Conservation (phyloP, 2,888 invertebrate genomes). For the Aporophyla lueneburgensis region DNA sequence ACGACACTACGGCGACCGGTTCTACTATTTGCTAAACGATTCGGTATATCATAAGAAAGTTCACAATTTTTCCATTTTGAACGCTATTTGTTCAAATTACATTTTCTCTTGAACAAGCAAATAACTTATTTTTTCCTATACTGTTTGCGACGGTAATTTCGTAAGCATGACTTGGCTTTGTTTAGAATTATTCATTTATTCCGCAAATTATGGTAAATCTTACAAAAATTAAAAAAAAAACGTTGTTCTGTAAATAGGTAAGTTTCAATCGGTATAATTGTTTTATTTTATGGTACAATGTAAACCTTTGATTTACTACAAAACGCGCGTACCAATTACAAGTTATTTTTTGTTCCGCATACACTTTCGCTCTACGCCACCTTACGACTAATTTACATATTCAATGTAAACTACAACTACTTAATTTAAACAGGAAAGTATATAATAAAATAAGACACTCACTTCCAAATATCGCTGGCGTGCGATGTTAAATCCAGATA, state of each 20-base stretch:
- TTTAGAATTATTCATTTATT: constrained; percentile 62
- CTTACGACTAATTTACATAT: constrained; percentile 61
- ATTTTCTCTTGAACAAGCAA: constrained; percentile 15
- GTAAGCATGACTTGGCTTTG: constrained; percentile 57
- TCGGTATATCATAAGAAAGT: neutral
- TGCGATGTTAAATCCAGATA: constrained; percentile 61
- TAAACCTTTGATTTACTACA: constrained; percentile 9
- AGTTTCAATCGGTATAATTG: neutral
- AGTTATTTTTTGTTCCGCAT: constrained; percentile 37
- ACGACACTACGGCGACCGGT: constrained; percentile 38
- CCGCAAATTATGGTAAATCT: constrained; percentile 35
- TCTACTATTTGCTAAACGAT: constrained; percentile 22
- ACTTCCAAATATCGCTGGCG: constrained; percentile 51
- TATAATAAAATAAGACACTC: constrained; percentile 52
- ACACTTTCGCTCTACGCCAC: constrained; percentile 66
- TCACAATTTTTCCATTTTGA: neutral
- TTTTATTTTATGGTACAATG: constrained; percentile 7
- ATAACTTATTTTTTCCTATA: neutral
- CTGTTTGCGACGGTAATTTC: constrained; percentile 19
- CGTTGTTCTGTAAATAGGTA: neutral
- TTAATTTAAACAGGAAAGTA: constrained; percentile 15
- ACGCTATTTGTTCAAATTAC: neutral
- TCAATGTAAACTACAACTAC: constrained; percentile 38
- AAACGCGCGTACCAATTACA: constrained; percentile 19
- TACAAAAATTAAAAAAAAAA: constrained; percentile 7